A percentile compares a stretch with the other conserved stretches of the same genome.
Conservation (phyloP, 2,113 vertebrate species). For the Eublepharis macularius region DNA sequence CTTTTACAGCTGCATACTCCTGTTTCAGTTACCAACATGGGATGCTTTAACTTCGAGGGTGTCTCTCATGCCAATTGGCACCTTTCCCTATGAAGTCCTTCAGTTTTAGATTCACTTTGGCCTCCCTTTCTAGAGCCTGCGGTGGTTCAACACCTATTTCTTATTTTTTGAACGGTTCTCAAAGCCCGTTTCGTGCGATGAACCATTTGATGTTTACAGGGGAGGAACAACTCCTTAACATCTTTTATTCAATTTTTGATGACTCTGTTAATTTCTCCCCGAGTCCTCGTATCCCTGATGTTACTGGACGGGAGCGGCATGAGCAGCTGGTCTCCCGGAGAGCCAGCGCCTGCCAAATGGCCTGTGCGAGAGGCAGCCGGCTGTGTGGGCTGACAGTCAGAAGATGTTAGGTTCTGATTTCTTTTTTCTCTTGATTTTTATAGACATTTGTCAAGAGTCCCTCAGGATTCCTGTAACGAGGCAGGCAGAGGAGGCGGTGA, state of each 20-base stretch:
- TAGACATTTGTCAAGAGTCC: constrained; percentile 73
- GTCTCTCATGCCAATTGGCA: too few relatives aligned
- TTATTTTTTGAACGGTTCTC: constrained; percentile 31
- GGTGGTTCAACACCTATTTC: neutral
- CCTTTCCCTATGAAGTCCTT: too few relatives aligned
- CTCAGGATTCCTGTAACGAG: constrained; percentile 62
- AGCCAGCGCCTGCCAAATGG: constrained; percentile 70
- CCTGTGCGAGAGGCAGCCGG: constrained; percentile 57
- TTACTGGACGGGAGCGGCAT: constrained; percentile 65
- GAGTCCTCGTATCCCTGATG: constrained; percentile 76
- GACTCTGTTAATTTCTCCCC: constrained; percentile 75
- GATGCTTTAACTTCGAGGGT: neutral
- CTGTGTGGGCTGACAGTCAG: constrained; percentile 59
- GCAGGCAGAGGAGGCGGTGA: constrained; percentile 44
- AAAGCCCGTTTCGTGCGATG: constrained; percentile 51
- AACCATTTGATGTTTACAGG: constrained; percentile 71
- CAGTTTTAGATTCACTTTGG: neutral
- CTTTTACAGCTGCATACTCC: neutral
- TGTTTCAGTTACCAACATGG: neutral
- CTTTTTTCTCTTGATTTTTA: constrained; percentile 62
- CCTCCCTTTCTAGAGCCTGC: neutral
- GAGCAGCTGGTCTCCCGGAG: constrained; percentile 72
- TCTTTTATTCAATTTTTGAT: constrained; percentile 76
- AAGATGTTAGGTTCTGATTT: constrained; percentile 64
- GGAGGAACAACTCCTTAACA: constrained; percentile 66